A percentile compares a stretch with the other conserved stretches of the same genome.
Conservation (phyloP, 23 tunicate species). For the Trididemnum clinides region DNA sequence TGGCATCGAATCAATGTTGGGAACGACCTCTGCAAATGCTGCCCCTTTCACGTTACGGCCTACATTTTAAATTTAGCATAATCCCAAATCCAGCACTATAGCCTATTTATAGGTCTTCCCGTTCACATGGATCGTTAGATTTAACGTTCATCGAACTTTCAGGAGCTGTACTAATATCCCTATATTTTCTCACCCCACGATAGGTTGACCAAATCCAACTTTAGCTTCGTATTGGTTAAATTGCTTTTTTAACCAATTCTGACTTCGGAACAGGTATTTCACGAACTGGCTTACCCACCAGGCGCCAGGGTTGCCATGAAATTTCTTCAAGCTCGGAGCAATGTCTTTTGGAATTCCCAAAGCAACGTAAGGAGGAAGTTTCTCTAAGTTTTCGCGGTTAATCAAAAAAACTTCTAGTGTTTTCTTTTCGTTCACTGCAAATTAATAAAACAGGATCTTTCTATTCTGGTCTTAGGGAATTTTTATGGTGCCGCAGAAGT, state of each 20-base stretch:
- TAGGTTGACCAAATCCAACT: constrained; percentile 43
- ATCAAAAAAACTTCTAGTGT: constrained; percentile 22
- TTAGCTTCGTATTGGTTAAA: not conserved
- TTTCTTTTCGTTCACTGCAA: not conserved
- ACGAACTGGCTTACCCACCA: constrained; percentile 58
- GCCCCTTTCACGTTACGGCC: too few relatives aligned
- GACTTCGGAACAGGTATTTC: constrained; percentile 30
- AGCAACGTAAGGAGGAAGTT: constrained; percentile 9
- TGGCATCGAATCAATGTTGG: too few relatives aligned
- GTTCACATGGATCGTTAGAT: too few relatives aligned
- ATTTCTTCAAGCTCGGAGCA: not conserved
- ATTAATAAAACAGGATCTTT: too few relatives aligned
- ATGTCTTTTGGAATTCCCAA: constrained; percentile 33
- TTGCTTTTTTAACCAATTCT: constrained; percentile 23
- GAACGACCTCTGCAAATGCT: too few relatives aligned
- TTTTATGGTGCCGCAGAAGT: too few relatives aligned
- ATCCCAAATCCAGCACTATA: too few relatives aligned
- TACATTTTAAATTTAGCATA: too few relatives aligned
- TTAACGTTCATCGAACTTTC: too few relatives aligned
- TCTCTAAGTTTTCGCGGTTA: not conserved
- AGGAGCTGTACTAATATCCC: too few relatives aligned
- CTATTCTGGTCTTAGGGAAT: too few relatives aligned
- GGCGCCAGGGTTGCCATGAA: constrained; percentile 36
- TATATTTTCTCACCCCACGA: constrained; percentile 54
- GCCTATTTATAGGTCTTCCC: too few relatives aligned